Evolutionary conservation across 1,140 invertebrate species (phyloP).

Genomic region (Conopomorpha cramerella): DNA sequence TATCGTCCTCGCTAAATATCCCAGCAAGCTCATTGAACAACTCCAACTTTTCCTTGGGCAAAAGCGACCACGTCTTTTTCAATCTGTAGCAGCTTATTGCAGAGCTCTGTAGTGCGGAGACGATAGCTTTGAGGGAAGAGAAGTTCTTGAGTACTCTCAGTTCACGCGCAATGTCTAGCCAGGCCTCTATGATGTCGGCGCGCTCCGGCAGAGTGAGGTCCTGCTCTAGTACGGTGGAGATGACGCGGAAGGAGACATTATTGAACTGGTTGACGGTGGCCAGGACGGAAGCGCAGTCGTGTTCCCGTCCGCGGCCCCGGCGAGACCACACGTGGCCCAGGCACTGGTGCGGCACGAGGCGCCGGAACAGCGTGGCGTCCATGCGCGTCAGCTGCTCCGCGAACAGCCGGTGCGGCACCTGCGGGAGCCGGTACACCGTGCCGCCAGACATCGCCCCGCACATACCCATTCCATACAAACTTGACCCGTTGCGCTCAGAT

Average conservation of each 20-base stretch:
- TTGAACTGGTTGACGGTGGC: constrained; percentile 99
- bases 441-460: constrained; percentile 58
- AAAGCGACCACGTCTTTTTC: constrained; percentile 86
- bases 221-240: constrained; percentile 83
- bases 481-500: constrained; percentile 38
- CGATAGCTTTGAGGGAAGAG: constrained; percentile 97
- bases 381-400: constrained; percentile 96
- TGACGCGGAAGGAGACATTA: constrained; percentile 91
- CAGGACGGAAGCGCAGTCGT: constrained; percentile 86
- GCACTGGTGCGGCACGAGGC: constrained; percentile 94
- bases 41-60: constrained; percentile 87
- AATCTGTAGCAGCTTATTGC: constrained; percentile 93
- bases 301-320: constrained; percentile 79
- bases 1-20: constrained; percentile 98
- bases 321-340: constrained; percentile 94
- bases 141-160: constrained; percentile 96
- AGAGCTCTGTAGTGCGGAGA: constrained; percentile 95
- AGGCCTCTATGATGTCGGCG: constrained; percentile 87
- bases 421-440: constrained; percentile 74
- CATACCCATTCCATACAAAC: constrained; percentile 38
- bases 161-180: constrained; percentile 98
- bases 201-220: constrained; percentile 73
- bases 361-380: constrained; percentile 96
- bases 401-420: constrained; percentile 87
- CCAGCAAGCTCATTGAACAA: constrained; percentile 91